Conservation (phyloP, 1,140 invertebrate species). For the Caenorhabditis tropicalis region DNA sequence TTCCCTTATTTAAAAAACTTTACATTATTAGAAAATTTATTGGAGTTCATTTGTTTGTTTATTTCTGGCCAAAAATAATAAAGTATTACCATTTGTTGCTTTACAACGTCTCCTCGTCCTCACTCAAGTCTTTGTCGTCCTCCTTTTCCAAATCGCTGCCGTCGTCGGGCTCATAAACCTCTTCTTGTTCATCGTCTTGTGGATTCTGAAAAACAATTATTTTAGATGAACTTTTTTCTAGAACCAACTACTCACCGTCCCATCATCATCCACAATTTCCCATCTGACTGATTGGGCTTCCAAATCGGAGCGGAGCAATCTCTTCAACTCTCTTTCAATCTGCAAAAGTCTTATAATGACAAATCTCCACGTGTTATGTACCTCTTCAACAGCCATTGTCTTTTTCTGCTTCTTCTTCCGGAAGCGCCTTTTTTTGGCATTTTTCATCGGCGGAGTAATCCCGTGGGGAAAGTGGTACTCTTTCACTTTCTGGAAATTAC, state of each 20-base stretch:
- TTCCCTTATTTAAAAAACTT: too few species aligned
- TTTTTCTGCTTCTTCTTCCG: constrained; percentile 68
- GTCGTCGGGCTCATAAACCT: not conserved
- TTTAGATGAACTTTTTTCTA: not conserved
- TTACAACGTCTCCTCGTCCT: not conserved
- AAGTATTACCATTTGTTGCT: not conserved
- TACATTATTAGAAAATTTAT: too few species aligned
- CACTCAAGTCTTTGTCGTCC: not conserved
- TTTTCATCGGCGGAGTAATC: constrained; percentile 62
- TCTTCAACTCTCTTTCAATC: not conserved
- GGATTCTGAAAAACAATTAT: not conserved
- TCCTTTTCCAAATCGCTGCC: not conserved
- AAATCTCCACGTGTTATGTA: not conserved
- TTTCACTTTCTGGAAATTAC: constrained; percentile 56
- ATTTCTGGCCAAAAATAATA: not conserved
- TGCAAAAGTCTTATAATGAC: not conserved
- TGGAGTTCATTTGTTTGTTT: not conserved
- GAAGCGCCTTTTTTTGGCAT: constrained; percentile 62
- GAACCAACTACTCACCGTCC: not conserved
- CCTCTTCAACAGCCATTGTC: constrained; percentile 65
- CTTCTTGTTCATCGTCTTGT: not conserved
- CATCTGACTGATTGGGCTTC: not conserved
- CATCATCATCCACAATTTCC: not conserved
- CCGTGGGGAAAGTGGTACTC: constrained; percentile 64
- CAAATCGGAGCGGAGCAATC: not conserved